These are phyloP conservation scores for Perdita meconis DNA, from an alignment of 2,888 invertebrate species.

Conservation along the genomic window DNA sequence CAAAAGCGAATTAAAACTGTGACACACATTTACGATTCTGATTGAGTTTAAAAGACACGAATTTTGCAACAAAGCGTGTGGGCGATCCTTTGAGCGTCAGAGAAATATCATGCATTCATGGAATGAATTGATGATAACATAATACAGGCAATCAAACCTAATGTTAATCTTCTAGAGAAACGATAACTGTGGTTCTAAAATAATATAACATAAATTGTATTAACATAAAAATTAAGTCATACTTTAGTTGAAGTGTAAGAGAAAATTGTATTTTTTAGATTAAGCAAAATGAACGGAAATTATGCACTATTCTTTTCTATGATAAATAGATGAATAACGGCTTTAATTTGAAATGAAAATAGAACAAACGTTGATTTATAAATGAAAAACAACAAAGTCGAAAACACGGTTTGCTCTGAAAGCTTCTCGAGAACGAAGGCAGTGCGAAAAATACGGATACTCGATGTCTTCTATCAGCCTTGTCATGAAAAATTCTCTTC, in stretches of 20 bases:
- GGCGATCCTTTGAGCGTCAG: background rate
- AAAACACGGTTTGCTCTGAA: background rate
- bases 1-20: background rate
- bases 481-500: conserved; percentile 48
- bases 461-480: background rate
- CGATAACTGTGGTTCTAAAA: no score
- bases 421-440: background rate
- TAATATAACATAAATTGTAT: no score
- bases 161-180: no score
- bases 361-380: background rate
- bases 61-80: no score
- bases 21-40: background rate
- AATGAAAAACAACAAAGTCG: background rate
- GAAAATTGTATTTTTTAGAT: no score
- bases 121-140: no score
- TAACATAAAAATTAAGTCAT: no score
- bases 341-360: background rate
- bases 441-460: background rate
- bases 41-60: background rate
- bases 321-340: no score
- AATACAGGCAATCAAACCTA: no score
- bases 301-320: no score
- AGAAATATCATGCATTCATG: background rate
- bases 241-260: no score
- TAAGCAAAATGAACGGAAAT: no score